Conservation (phyloP, 2,888 invertebrate genomes). For the Cremastinae sp. region DNA sequence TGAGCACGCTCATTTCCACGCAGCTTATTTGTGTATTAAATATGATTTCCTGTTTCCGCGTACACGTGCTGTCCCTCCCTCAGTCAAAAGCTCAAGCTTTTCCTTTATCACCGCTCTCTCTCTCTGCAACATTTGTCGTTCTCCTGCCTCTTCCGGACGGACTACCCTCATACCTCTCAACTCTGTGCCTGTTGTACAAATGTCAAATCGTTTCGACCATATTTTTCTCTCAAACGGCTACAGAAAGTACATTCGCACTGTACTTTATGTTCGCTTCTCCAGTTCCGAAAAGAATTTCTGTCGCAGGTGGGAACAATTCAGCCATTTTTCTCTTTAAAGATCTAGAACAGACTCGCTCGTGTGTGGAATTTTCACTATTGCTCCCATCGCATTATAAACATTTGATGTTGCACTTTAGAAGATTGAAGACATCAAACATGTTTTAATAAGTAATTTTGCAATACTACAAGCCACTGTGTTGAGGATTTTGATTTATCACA, state of each 20-base stretch:
- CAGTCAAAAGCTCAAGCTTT: constrained; percentile 5
- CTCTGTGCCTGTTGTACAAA: constrained; percentile 60
- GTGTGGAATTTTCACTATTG: too few species aligned
- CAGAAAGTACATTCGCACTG: not conserved
- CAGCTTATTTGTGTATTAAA: constrained; percentile 8
- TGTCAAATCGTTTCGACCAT: constrained; percentile 62
- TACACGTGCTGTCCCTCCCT: constrained; percentile 25
- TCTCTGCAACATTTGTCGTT: not conserved
- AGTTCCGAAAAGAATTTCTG: too few species aligned
- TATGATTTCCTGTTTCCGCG: constrained; percentile 4
- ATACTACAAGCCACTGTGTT: too few species aligned
- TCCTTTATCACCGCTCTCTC: constrained; percentile 18
- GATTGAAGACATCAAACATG: too few species aligned
- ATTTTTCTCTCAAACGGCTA: constrained; percentile 15
- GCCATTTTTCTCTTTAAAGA: too few species aligned
- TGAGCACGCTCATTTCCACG: not conserved
- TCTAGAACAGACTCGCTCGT: too few species aligned
- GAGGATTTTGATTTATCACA: too few species aligned
- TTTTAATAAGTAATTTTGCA: too few species aligned
- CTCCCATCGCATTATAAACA: too few species aligned
- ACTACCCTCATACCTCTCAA: constrained; percentile 44
- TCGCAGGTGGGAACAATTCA: too few species aligned
- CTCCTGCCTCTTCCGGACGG: constrained; percentile 19
- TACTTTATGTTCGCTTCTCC: too few species aligned
- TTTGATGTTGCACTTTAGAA: too few species aligned